Evolutionary conservation across 1,140 invertebrate genomes (phyloP), one percentile per base, ranked within the genome.

Genomic region (Papilio aristodemus): DNA sequence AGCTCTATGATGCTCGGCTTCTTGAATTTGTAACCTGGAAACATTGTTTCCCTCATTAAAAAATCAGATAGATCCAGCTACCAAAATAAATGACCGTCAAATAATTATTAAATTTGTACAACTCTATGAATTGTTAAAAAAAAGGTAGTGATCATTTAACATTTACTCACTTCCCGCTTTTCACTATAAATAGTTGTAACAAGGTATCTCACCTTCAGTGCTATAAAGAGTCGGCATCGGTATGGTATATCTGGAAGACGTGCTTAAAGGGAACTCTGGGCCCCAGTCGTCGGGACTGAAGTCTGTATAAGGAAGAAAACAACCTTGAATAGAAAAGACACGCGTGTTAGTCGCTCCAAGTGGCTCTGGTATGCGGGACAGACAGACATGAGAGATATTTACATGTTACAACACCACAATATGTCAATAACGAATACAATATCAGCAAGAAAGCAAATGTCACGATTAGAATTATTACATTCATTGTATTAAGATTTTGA

Each of bases 1-100:
- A 96, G 87, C 84, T 98, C 96, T 69, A 97, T 94, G 75, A 96
- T 94, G 68, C 95, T 95, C 64, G 95, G 95, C 84, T 95, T 96
- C 67, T 94, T 93, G 74, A 89, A 92, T 62, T 93, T 92, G 67
- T 92, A 93, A 36, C 93, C 93, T 92, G 83, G 6, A 83, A 81
- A 58, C 43, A 43, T 39, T 68, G n/a, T n/a, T n/a, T n/a, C n/a
- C n/a, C n/a, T n/a, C n/a, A n/a, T n/a, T n/a, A n/a, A n/a, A n/a
- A n/a, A n/a, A n/a, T n/a, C n/a, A n/a, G n/a, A n/a, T n/a, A n/a
- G n/a, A n/a, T n/a, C n/a, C n/a, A n/a, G n/a, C n/a, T n/a, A n/a
- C n/a, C n/a, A n/a, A n/a, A n/a, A n/a, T n/a, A n/a, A n/a, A n/a
- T n/a, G n/a, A n/a, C n/a, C n/a, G n/a, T n/a, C n/a, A n/a, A n/a